A percentile compares a stretch with the other conserved stretches of the same genome.
Evolutionary conservation across 2,888 invertebrate genomes (phyloP).

Genomic region (Tinea pellionella): DNA sequence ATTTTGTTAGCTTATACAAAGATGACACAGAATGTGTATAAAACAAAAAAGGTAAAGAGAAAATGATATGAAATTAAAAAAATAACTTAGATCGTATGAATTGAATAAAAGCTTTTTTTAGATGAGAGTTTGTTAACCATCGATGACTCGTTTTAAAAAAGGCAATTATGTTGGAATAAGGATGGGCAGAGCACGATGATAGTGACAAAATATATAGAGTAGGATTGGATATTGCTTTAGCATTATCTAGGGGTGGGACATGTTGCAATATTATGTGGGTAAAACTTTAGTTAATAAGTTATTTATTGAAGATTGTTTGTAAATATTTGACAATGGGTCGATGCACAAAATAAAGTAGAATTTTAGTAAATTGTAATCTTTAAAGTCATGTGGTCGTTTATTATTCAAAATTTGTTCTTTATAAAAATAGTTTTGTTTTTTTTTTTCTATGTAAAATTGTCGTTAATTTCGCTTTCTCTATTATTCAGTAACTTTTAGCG

Average conservation of each 20-base stretch:
- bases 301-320: too few relatives aligned
- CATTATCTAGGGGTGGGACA: slow-evolving; percentile 46
- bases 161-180: neutral
- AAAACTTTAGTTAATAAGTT: neutral
- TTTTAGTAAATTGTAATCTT: neutral
- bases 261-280: slow-evolving; percentile 48
- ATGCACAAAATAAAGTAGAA: neutral
- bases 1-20: too few relatives aligned
- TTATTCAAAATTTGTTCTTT: too few relatives aligned
- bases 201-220: slow-evolving; percentile 60
- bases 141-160: neutral
- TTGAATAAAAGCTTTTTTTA: neutral
- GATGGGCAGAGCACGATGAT: slow-evolving; percentile 58
- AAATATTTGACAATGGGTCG: too few relatives aligned
- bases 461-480: too few relatives aligned
- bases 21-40: too few relatives aligned
- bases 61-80: too few relatives aligned
- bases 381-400: too few relatives aligned
- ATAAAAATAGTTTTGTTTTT: too few relatives aligned
- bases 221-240: slow-evolving; percentile 32
- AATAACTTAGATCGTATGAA: neutral
- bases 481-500: neutral
- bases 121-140: neutral
- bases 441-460: too few relatives aligned
- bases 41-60: too few relatives aligned